Base-by-base conservation (phyloP, 2,113 vertebrate species). In the Pipra filicauda region DNA sequence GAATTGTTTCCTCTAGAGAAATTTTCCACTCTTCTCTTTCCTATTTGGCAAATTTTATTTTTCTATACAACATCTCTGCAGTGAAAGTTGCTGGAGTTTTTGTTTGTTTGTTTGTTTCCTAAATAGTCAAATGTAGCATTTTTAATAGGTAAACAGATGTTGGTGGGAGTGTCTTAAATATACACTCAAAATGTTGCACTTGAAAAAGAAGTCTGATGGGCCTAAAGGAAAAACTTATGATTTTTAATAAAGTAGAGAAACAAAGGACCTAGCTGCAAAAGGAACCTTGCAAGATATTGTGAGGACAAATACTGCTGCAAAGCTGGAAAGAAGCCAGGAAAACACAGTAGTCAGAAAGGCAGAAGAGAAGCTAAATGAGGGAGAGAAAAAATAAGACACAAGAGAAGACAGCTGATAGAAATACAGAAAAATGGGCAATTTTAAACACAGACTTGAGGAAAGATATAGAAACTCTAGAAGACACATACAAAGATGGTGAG, bases 251-350 rank as follows among this genome's bases (percentile, higher is more conserved):
- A 88, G 80, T 48, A 41, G 14, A 19, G 18, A 30, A 21, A 70
- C 14, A 88, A 94, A 84, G 64, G 20, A 58, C 21, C 10, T 70
- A 80, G 19, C 44, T 96, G 52, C 51, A 84, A 7, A 67, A 86
- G 28, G 41, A 93, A 61, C 46, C 20, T 89, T 86, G 39, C 31
- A 83, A 86, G 48, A 94, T 76, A 22, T 55, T 92, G 64, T 9
- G 85, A 95, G 90, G 93, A 92, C 72, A 93, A 95, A 94, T 81
- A 86, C 39, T 95, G 64, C 90, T 86, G 93, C 92, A 96, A 96
- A 93, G 93, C 75, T 95, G 95, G 93, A 96, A 77, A 41, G 35
- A 75, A 62, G 72, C 93, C 95, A 97, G 74, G 30, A 87, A 35
- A 91, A 59, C 72, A 84, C 52, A 71, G 71, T 26, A 90, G 48